Base-by-base conservation (phyloP, 2,113 vertebrate species). In the Origma solitaria region DNA sequence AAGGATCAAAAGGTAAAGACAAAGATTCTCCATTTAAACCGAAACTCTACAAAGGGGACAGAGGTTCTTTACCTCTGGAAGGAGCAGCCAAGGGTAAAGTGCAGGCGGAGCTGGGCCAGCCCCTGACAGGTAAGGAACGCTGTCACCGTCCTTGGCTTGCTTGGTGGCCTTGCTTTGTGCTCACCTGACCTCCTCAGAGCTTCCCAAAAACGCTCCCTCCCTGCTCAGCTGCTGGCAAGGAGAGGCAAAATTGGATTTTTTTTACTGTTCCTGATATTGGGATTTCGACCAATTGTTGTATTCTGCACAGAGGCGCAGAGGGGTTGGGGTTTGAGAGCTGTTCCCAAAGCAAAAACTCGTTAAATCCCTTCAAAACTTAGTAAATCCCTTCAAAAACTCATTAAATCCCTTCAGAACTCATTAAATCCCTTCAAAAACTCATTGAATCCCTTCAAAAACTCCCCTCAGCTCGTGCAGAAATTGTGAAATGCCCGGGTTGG, bases 1-100 rank as follows among this genome's bases (percentile, higher is more conserved):
- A 99, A 98, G 99, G 99, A 98, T 99, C 99, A 98, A 99, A 99
- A 99, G 99, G 99, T 99, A 99, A 99, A 99, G 99, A 99, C 98
- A 99, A 99, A 99, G 99, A 99, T 98, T 99, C 99, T 98, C 98
- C 99, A 98, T 99, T 99, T 98, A 99, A 99, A 98, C 98, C 99
- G 96, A 99, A 99, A 98, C 98, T 98, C 98, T 99, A 98, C 99
- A 99, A 98, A 98, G 99, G 99, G 92, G 99, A 99, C 95, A 98
- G 99, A 98, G 98, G 98, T 96, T 35, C 96, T 96, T 99, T 98
- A 92, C 98, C 99, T 96, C 96, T 98, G 98, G 99, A 99, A 98
- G 99, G 98, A 98, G 98, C 98, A 97, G 98, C 98, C 98, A 99
- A 99, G 98, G 99, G 99, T 98, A 99, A 98, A 98, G 98, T 97